Percentiles rank a stretch among this genome's conserved stretches.
Conservation (phyloP, 2,797 vertebrate species). For the Numenius phaeopus region DNA sequence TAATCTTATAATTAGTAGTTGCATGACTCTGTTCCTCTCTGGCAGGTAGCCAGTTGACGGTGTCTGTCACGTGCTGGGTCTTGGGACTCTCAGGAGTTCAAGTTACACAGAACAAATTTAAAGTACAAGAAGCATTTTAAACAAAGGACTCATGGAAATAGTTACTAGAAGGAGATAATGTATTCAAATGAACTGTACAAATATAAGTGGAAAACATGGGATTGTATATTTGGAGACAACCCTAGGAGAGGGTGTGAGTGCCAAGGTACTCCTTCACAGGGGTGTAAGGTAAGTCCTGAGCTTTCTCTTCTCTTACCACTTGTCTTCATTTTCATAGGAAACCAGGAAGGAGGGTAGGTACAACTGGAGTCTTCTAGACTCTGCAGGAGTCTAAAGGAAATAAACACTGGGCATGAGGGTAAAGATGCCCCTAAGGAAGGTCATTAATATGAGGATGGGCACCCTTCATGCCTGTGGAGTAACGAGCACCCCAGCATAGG, state of each 20-base stretch:
- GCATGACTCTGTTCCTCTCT: background rate
- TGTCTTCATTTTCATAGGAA: background rate
- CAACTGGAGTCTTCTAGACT: background rate
- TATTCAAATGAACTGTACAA: background rate
- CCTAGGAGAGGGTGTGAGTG: fast-evolving
- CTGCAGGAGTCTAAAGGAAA: background rate
- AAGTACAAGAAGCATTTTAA: background rate
- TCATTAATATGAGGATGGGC: background rate
- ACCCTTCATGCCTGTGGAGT: background rate
- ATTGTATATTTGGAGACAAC: background rate
- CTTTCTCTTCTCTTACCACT: background rate
- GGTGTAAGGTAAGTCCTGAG: background rate
- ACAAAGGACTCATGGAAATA: background rate
- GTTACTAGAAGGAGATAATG: background rate
- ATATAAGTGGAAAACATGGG: background rate
- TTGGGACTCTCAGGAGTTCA: background rate
- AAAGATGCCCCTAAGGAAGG: background rate
- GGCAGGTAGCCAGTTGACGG: background rate
- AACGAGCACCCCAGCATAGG: background rate
- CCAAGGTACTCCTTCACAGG: background rate
- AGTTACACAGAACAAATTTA: background rate
- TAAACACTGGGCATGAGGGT: background rate
- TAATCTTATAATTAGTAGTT: constrained; percentile 5
- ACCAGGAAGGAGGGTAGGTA: background rate
- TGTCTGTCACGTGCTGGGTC: background rate